Evolutionary conservation across 2,888 invertebrate genomes (phyloP).

Genomic region (Agrotis ipsilon): DNA sequence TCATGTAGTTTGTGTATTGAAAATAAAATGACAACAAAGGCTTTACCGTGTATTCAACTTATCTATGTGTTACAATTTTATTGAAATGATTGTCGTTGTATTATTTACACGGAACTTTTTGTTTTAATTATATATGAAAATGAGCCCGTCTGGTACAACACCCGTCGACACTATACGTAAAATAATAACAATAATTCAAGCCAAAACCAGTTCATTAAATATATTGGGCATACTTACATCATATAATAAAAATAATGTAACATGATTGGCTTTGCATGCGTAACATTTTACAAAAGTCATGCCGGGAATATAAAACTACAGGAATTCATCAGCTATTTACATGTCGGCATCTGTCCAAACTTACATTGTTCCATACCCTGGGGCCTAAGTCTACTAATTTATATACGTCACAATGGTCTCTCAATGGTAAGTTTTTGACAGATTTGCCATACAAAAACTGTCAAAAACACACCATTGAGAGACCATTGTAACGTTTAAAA

Average conservation of each 20-base stretch:
- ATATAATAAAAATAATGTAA: neutral
- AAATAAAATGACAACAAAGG: constrained; percentile 53
- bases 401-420: too few relatives aligned
- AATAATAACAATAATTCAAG: neutral
- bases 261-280: neutral
- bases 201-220: neutral
- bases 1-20: neutral
- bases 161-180: neutral
- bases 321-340: constrained; percentile 16
- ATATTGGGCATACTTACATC: neutral
- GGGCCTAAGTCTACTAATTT: too few relatives aligned
- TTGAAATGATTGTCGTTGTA: constrained; percentile 55
- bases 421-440: too few relatives aligned
- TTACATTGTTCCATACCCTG: constrained; percentile 16
- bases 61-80: constrained; percentile 64
- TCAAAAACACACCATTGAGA: too few relatives aligned
- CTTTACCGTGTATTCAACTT: constrained; percentile 65
- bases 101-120: constrained; percentile 60
- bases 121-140: constrained; percentile 34
- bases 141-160: constrained; percentile 46
- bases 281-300: neutral
- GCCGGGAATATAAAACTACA: constrained; percentile 8
- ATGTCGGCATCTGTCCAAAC: neutral
- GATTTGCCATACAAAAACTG: too few relatives aligned
- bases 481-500: too few relatives aligned